These are phyloP conservation scores for Nowickia ferox DNA, from an alignment of 2,888 invertebrate species.

Conservation along the genomic window DNA sequence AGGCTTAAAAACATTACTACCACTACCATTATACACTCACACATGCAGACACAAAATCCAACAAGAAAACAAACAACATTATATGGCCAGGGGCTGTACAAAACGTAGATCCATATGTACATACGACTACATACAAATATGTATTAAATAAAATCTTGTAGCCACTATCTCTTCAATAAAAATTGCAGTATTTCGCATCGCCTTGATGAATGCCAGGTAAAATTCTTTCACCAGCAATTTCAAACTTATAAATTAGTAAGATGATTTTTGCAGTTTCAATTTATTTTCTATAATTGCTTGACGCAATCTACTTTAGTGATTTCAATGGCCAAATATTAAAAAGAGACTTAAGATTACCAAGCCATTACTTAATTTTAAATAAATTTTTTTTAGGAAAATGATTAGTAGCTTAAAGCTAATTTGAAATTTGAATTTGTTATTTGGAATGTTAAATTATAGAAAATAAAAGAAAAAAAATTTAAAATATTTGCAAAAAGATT, in stretches of 20 bases:
- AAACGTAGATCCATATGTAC: not conserved
- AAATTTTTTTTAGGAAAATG: not conserved
- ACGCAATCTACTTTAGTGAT: not conserved
- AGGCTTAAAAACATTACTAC: constrained; percentile 21
- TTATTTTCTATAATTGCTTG: not conserved
- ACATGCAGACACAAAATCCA: not conserved
- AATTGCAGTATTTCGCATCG: constrained; percentile 10
- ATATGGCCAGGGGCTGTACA: not conserved
- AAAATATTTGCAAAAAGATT: not conserved
- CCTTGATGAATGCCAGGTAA: constrained; percentile 10
- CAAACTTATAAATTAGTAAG: not conserved
- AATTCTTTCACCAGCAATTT: not conserved
- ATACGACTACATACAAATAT: not conserved
- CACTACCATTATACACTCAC: not conserved
- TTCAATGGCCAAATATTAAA: not conserved
- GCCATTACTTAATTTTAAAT: constrained; percentile 24
- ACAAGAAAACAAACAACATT: not conserved
- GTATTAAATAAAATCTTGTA: not conserved
- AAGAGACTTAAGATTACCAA: not conserved
- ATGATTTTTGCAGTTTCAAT: not conserved
- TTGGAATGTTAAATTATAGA: not conserved
- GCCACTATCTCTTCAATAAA: constrained; percentile 1
- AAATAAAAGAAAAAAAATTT: not conserved
- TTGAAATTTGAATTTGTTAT: not conserved
- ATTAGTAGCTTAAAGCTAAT: not conserved